Evolutionary conservation across 2,113 vertebrate species (phyloP).

Genomic region (Aspidoscelis tigris): DNA sequence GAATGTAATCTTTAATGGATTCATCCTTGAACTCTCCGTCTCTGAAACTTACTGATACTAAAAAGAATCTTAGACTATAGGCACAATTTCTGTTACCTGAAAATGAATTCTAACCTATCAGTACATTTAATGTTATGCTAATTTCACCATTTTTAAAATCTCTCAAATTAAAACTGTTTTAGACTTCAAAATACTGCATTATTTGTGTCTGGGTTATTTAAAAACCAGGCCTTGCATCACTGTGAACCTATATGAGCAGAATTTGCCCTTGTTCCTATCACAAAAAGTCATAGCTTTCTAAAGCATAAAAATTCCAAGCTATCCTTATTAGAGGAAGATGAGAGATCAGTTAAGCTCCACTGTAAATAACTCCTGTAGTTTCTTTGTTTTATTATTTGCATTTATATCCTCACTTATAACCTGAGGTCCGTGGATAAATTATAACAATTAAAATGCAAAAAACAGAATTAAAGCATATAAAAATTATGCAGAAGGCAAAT

Average conservation of each 20-base stretch:
- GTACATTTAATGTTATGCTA: neutral
- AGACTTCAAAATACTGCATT: neutral
- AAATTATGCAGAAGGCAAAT: too few relatives aligned
- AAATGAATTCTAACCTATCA: neutral
- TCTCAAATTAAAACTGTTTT: neutral
- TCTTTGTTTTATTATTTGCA: too few relatives aligned
- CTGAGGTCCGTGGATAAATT: too few relatives aligned
- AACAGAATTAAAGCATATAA: too few relatives aligned
- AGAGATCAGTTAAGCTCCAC: neutral
- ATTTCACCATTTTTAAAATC: neutral
- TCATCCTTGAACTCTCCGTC: neutral
- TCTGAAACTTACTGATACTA: neutral
- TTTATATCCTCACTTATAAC: too few relatives aligned
- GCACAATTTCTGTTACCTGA: neutral
- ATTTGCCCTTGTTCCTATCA: neutral
- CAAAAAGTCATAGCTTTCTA: neutral
- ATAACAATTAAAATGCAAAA: too few relatives aligned
- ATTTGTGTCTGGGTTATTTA: neutral
- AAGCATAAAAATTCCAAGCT: neutral
- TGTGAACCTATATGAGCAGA: neutral
- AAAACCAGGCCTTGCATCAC: neutral
- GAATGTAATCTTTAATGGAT: neutral
- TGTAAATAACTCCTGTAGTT: neutral
- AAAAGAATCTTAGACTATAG: neutral
- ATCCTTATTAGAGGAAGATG: neutral